phyloP scores from a whole-genome alignment of 92 coral and sea anemone genomes.

The Siderastrea siderea region DNA sequence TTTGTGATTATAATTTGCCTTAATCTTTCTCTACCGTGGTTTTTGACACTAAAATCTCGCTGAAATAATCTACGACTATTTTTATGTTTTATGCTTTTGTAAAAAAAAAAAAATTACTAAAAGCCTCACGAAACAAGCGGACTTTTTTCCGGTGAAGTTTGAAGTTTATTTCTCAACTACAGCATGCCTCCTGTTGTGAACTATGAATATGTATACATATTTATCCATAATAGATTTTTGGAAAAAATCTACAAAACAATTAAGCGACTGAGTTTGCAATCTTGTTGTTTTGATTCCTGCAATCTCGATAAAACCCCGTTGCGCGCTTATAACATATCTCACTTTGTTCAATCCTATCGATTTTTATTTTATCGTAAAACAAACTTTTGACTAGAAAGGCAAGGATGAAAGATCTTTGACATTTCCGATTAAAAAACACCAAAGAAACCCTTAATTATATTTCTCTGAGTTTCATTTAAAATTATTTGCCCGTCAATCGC shows the following conservation, averaged over 20 bases:
- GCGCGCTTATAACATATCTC: background rate
- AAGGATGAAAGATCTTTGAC: background rate
- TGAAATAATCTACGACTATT: too few relatives aligned
- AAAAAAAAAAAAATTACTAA: too few relatives aligned
- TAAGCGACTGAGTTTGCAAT: background rate
- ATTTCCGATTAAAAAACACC: background rate
- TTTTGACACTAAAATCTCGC: too few relatives aligned
- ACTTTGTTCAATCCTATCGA: background rate
- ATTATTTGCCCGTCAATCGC: conserved; percentile 6
- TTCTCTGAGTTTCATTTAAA: background rate
- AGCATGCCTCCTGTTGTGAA: background rate
- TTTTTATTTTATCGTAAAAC: background rate
- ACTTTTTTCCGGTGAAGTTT: background rate
- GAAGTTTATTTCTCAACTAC: background rate
- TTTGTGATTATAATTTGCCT: too few relatives aligned
- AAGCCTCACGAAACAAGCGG: too few relatives aligned
- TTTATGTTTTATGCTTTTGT: too few relatives aligned
- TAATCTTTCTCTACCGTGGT: too few relatives aligned
- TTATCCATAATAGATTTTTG: too few relatives aligned
- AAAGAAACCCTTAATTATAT: background rate
- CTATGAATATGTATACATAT: too few relatives aligned
- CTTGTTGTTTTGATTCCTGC: background rate
- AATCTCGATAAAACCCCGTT: background rate
- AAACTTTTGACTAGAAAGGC: background rate
- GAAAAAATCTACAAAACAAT: too few relatives aligned